Evolutionary conservation across 1,140 invertebrate species (phyloP), one percentile per base, ranked within the genome.

Genomic region (Orussus abietinus): DNA sequence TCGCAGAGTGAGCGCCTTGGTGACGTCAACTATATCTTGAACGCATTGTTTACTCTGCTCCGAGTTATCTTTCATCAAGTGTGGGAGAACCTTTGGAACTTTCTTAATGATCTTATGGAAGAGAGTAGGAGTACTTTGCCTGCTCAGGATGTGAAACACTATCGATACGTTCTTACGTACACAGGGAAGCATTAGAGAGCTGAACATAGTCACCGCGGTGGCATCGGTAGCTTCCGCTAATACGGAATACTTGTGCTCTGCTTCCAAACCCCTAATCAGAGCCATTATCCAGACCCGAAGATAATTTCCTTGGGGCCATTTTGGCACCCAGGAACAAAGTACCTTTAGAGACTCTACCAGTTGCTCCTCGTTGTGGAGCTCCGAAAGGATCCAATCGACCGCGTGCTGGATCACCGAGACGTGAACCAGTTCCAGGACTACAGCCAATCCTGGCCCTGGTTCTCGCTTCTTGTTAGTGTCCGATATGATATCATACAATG

Each of bases 131-230:
- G 57, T 65, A 17, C 69, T 64, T 46, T 78, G 66, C 20, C 69
- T 69, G n/a, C 57, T 65, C 2, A 81, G 59, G 57, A 81, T 77
- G 37, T 77, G 65, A 47, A 75, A 72, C 10, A 79, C 69, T 30
- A 81, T 69, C 5, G 71, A 67, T 15, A 74, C 66, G 36, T 64
- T 68, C 5, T 58, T 57, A 7, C 78, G 64, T 13, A 70, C 45
- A 2, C 69, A 62, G 2, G 71, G 72, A 10, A 80, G 33, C 12
- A 70, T 42, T 6, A 80, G 45, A 0, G 73, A 54, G 1, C 30
- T 32, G 29, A 75, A 71, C 21, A 80, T 52, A 28, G 57, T 53
- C 18, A 74, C 71, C 6, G 81, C 65, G 35, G 66, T 72, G 10
- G 62, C 63, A 26, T 77, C 42, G 3, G 77, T 70, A 2, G 78